phyloP scores from a whole-genome alignment of 2,797 vertebrate species.

The Pagetopsis macropterus region DNA sequence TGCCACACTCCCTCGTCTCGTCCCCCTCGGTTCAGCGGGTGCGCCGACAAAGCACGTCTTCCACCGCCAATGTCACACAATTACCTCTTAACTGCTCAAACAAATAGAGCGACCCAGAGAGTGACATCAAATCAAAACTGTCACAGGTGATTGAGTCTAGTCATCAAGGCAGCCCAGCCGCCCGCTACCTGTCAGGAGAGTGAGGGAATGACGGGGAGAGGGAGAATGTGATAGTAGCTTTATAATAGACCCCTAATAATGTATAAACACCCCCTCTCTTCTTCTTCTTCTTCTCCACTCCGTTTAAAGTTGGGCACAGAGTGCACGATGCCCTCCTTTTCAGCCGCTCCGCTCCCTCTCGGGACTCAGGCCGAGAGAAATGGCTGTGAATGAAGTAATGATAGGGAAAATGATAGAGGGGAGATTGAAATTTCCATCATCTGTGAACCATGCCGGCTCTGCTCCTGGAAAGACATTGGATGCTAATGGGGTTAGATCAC shows the following conservation, averaged over 20 bases:
- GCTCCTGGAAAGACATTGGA: constrained; percentile 85
- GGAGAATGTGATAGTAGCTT: constrained; percentile 82
- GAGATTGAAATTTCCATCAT: constrained; percentile 99
- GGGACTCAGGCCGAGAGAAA: constrained; percentile 95
- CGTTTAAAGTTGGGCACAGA: constrained; percentile 83
- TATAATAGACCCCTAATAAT: constrained; percentile 97
- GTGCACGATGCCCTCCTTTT: constrained; percentile 87
- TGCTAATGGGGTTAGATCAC: constrained; percentile 82
- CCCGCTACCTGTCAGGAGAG: constrained; percentile 85
- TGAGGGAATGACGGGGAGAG: constrained; percentile 65
- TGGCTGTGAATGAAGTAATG: constrained; percentile 97
- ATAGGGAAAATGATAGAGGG: constrained; percentile 99
- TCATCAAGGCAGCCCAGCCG: constrained; percentile 87
- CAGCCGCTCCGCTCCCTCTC: constrained; percentile 71
- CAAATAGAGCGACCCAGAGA: constrained; percentile 96
- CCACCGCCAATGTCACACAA: constrained; percentile 97
- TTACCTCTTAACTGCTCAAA: constrained; percentile 99
- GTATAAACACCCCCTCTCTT: constrained; percentile 86
- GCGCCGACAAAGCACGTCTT: constrained; percentile 86
- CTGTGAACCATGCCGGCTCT: constrained; percentile 94
- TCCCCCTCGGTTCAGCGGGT: constrained; percentile 82
- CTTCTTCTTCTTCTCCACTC: constrained; percentile 62
- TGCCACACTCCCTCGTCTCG: constrained; percentile 81
- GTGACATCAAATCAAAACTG: constrained; percentile 99
- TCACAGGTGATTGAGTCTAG: constrained; percentile 99